Evolutionary conservation across 2,113 vertebrate species (phyloP).

Genomic region (Mustela nigripes): DNA sequence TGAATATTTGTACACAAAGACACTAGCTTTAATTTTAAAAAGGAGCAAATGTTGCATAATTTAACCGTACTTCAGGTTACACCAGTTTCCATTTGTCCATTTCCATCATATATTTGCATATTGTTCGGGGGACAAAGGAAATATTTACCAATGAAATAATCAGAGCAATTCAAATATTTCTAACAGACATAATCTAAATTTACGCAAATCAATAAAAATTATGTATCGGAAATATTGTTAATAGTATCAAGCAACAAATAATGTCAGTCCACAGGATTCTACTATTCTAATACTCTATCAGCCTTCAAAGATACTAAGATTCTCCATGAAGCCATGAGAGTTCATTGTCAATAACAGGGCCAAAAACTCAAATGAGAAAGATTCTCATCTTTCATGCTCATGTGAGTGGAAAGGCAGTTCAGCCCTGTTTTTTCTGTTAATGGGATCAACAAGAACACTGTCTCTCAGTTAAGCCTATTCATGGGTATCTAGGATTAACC

Average conservation of each 20-base stretch:
- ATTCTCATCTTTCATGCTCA: neutral
- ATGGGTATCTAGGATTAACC: neutral
- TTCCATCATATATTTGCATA: neutral
- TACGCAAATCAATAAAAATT: neutral
- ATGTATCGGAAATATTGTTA: neutral
- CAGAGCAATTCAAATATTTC: neutral
- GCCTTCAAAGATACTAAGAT: neutral
- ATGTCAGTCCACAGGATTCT: neutral
- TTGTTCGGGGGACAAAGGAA: neutral
- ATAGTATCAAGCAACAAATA: neutral
- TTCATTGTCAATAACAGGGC: neutral
- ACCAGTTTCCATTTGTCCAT: neutral
- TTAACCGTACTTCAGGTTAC: neutral
- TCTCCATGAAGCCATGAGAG: neutral
- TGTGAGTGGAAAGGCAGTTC: neutral
- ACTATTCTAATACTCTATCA: neutral
- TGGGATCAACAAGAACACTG: neutral
- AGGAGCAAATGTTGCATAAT: neutral
- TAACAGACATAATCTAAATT: neutral
- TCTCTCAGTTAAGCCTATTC: neutral
- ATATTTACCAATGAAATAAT: neutral
- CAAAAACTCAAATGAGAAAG: neutral
- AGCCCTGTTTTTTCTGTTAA: neutral
- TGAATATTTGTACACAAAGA: conserved; percentile 22
- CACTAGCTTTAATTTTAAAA: neutral